These are phyloP conservation scores for Porites divaricata DNA, from an alignment of 92 coral and sea anemone species.

Conservation along the genomic window DNA sequence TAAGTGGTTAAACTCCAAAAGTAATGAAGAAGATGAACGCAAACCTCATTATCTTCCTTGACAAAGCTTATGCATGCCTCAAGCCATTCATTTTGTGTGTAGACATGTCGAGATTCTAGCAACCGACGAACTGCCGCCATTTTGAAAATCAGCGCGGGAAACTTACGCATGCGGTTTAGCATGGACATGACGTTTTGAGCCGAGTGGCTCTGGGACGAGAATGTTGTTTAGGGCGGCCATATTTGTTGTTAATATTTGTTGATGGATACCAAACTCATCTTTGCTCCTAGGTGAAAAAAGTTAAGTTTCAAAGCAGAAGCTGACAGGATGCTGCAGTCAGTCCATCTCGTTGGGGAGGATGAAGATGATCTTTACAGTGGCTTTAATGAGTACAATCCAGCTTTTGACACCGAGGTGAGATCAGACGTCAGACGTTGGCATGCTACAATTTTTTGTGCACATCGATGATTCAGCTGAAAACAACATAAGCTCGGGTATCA, in stretches of 20 bases:
- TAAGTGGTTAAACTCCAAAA: not conserved
- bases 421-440: not conserved
- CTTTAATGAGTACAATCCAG: conserved; percentile 96
- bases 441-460: no score
- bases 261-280: conserved; percentile 57
- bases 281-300: not conserved
- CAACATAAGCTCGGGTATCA: no score
- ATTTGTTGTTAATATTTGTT: no score
- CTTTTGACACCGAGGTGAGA: conserved; percentile 97
- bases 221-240: conserved; percentile 40
- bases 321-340: conserved; percentile 74
- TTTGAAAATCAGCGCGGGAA: conserved; percentile 52
- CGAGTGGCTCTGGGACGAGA: no score
- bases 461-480: no score
- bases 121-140: conserved; percentile 75
- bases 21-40: no score
- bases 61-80: conserved; percentile 84
- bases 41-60: conserved; percentile 75
- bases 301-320: not conserved
- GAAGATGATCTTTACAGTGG: conserved; percentile 97
- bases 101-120: conserved; percentile 55
- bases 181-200: conserved; percentile 11
- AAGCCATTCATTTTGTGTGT: conserved; percentile 76
- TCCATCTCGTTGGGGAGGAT: conserved; percentile 98
- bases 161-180: conserved; percentile 23